A percentile compares a stretch with the other conserved stretches of the same genome.
phyloP scores from a whole-genome alignment of 2,797 vertebrate species.

The Calcarius lapponicus region DNA sequence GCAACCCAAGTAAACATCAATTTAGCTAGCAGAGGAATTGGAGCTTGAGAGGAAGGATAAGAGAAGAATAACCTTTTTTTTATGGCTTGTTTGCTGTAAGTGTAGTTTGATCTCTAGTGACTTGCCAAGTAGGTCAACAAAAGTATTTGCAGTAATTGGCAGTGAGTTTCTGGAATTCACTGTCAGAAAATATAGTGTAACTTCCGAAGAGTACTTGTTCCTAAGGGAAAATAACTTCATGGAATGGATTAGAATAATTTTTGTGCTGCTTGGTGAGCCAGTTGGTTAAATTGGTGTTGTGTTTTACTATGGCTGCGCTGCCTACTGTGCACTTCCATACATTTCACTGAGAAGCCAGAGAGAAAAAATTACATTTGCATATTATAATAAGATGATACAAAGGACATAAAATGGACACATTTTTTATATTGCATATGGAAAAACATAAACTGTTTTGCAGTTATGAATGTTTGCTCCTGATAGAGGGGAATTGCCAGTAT shows the following conservation, averaged over 20 bases:
- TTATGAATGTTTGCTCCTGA: not conserved
- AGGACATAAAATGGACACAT: not conserved
- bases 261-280: not conserved
- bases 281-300: not conserved
- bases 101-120: conserved; percentile 39
- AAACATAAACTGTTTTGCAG: not conserved
- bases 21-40: conserved; percentile 29
- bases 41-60: conserved; percentile 44
- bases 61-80: conserved; percentile 25
- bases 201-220: not conserved
- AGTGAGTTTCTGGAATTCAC: conserved; percentile 39
- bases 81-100: conserved; percentile 41
- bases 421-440: not conserved
- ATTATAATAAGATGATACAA: not conserved
- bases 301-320: not conserved
- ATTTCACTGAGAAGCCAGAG: not conserved
- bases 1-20: conserved; percentile 37
- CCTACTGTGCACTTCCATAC: not conserved
- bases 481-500: not conserved
- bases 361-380: not conserved
- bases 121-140: conserved; percentile 46
- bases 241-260: conserved; percentile 35
- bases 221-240: conserved; percentile 20
- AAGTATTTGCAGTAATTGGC: conserved; percentile 49
- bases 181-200: conserved; percentile 30